Evolutionary conservation across 2,113 vertebrate genomes (phyloP).

Genomic region (Perca flavescens): DNA sequence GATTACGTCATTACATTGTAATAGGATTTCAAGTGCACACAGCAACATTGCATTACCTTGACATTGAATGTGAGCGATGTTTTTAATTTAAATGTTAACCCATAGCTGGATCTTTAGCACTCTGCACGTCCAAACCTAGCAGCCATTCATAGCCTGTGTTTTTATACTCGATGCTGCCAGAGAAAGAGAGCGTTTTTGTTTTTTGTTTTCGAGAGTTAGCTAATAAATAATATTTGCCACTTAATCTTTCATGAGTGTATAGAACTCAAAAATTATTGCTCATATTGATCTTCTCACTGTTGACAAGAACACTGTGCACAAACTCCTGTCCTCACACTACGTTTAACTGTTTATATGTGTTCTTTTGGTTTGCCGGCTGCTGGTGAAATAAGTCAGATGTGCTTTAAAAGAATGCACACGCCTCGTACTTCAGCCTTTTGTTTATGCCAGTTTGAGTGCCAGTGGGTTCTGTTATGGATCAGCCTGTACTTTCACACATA

Average conservation of each 20-base stretch:
- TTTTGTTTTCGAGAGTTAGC: not conserved
- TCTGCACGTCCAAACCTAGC: not conserved
- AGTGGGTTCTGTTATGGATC: slow-evolving; percentile 55
- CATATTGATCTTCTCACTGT: not conserved
- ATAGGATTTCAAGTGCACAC: not conserved
- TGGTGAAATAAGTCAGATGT: slow-evolving; percentile 40
- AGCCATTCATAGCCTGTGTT: not conserved
- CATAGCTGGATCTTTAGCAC: not conserved
- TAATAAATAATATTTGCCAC: not conserved
- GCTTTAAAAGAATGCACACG: not conserved
- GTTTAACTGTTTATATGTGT: not conserved
- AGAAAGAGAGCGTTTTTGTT: not conserved
- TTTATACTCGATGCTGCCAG: not conserved
- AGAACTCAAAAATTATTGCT: not conserved
- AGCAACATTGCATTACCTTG: not conserved
- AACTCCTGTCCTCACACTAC: not conserved
- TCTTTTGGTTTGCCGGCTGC: slow-evolving; percentile 20
- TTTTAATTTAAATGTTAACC: slow-evolving; percentile 6
- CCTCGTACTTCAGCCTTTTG: not conserved
- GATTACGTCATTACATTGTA: not conserved
- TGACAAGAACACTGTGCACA: not conserved
- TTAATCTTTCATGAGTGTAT: not conserved
- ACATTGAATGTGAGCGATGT: not conserved
- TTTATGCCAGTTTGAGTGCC: slow-evolving; percentile 32
- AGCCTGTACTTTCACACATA: slow-evolving; percentile 39